These are phyloP conservation scores for Cyclopterus lumpus DNA, from an alignment of 2,797 vertebrate genomes.

Conservation along the genomic window DNA sequence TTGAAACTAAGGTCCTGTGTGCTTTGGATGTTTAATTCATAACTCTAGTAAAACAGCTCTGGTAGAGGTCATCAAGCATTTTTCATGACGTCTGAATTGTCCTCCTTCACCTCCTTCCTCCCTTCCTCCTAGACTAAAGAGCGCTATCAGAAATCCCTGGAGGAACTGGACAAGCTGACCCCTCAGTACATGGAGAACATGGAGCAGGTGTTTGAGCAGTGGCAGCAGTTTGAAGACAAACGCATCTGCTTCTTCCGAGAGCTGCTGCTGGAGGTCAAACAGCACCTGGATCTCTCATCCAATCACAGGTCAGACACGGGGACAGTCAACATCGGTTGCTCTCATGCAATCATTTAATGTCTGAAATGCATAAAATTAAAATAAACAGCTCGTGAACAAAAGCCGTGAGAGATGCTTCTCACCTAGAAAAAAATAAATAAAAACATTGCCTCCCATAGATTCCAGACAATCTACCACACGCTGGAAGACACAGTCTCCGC, in stretches of 20 bases:
- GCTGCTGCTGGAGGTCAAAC: constrained; percentile 91
- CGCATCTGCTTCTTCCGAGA: constrained; percentile 92
- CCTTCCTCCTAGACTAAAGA: constrained; percentile 87
- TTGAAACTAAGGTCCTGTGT: neutral
- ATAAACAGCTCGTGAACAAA: neutral
- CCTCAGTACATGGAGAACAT: constrained; percentile 99
- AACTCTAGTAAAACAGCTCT: neutral
- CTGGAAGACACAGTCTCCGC: constrained; percentile 90
- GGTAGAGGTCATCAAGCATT: neutral
- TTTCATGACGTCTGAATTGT: neutral
- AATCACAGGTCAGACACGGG: constrained; percentile 87
- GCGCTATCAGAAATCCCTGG: constrained; percentile 93
- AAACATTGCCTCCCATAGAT: constrained; percentile 79
- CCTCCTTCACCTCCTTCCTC: neutral
- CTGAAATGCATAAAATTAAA: neutral
- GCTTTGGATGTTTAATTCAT: neutral
- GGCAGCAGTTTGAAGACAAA: constrained; percentile 97
- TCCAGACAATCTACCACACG: constrained; percentile 90
- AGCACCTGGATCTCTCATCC: constrained; percentile 95
- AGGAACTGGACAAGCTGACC: constrained; percentile 91
- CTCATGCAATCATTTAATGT: neutral
- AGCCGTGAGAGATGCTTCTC: constrained; percentile 54
- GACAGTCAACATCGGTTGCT: neutral
- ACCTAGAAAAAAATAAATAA: neutral
- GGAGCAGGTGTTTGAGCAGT: constrained; percentile 98